A percentile compares a stretch with the other conserved stretches of the same genome.
These are phyloP conservation scores for Drosophila insularis DNA, from an alignment of 1,140 invertebrate genomes.

Conservation along the genomic window DNA sequence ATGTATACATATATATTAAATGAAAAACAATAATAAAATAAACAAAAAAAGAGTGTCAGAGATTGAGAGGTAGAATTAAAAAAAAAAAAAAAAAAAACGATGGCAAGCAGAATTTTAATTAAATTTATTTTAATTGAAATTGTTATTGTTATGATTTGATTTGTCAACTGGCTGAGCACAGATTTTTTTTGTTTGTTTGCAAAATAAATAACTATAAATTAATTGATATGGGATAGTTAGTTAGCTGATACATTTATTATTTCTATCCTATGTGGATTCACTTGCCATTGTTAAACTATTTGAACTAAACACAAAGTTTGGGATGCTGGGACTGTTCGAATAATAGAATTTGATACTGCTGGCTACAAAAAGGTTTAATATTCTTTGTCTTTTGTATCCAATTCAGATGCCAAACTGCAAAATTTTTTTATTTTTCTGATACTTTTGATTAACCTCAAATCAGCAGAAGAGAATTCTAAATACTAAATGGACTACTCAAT, in stretches of 20 bases:
- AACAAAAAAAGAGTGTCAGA: slow-evolving; percentile 4
- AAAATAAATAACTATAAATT: slow-evolving; percentile 7
- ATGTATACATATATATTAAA: neutral
- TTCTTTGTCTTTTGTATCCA: too few relatives aligned
- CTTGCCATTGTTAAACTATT: neutral
- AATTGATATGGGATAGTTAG: neutral
- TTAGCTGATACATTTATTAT: neutral
- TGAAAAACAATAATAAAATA: slow-evolving; percentile 1
- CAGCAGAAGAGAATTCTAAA: neutral
- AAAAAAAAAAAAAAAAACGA: slow-evolving; percentile 3
- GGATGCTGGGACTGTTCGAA: neutral
- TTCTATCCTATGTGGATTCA: neutral
- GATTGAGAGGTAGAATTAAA: neutral
- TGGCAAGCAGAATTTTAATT: slow-evolving; percentile 64
- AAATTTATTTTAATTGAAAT: slow-evolving; percentile 75
- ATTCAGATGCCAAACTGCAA: too few relatives aligned
- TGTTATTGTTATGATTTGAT: slow-evolving; percentile 67
- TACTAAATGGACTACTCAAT: neutral
- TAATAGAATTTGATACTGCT: neutral
- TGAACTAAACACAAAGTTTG: neutral
- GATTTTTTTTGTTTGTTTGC: neutral
- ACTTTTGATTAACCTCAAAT: neutral
- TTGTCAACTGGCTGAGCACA: slow-evolving; percentile 27
- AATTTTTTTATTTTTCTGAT: too few relatives aligned
- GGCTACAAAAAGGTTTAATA: neutral